Evolutionary conservation across 2,888 invertebrate genomes (phyloP).

Genomic region (Cantharis rufa): DNA sequence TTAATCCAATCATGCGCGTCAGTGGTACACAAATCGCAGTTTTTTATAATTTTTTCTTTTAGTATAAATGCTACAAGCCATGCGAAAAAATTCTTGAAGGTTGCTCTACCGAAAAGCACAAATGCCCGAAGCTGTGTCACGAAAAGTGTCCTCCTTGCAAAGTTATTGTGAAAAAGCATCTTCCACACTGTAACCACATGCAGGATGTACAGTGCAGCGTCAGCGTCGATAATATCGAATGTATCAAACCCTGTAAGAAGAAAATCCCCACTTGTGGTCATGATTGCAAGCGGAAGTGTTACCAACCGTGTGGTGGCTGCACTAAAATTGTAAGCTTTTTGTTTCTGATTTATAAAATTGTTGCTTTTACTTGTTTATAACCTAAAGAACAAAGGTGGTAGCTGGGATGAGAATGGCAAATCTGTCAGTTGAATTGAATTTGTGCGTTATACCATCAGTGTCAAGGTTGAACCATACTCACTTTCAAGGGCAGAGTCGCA

Average conservation of each 20-base stretch:
- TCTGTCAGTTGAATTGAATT: no score
- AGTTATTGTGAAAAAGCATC: neutral
- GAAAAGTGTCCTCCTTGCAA: neutral
- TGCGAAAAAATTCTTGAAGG: conserved; percentile 45
- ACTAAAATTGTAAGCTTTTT: conserved; percentile 36
- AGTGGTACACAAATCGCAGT: no score
- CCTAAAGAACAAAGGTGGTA: no score
- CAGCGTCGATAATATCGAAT: neutral
- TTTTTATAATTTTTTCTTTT: no score
- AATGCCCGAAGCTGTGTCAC: neutral
- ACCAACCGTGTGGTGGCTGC: conserved; percentile 58
- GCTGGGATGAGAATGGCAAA: no score
- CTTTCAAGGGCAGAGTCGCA: no score
- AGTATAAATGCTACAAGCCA: neutral
- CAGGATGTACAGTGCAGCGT: neutral
- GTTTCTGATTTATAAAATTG: neutral
- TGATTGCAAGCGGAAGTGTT: conserved; percentile 48
- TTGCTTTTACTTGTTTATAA: no score
- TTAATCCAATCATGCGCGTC: no score
- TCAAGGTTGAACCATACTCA: no score
- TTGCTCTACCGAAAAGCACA: neutral
- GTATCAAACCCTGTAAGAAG: neutral
- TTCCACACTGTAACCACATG: neutral
- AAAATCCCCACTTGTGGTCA: neutral
- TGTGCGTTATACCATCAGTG: no score